Conservation (phyloP, 1,140 invertebrate species). For the Drosophila sproati region DNA sequence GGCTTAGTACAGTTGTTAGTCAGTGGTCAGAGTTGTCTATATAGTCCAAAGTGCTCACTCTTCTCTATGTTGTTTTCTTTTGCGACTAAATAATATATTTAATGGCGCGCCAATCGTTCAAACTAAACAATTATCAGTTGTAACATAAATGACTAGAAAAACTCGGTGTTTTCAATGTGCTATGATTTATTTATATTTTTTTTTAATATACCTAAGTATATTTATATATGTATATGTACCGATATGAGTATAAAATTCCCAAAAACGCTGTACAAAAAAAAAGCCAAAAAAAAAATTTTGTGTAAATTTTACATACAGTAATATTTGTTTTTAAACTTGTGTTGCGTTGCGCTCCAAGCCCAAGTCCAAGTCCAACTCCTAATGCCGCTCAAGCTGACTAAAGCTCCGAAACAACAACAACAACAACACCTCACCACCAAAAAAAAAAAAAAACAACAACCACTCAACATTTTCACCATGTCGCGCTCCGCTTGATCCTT, state of each 20-base stretch:
- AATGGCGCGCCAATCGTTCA: conserved; percentile 56
- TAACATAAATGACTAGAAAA: conserved; percentile 41
- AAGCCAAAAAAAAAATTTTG: conserved; percentile 48
- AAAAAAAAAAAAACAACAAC: conserved; percentile 11
- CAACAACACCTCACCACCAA: conserved; percentile 17
- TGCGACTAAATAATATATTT: background rate
- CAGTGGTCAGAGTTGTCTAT: conserved; percentile 38
- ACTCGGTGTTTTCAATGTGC: conserved; percentile 62
- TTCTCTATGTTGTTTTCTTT: conserved; percentile 37
- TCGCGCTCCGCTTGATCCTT: conserved; percentile 43
- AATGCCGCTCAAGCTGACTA: conserved; percentile 18
- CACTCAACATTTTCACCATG: conserved; percentile 28
- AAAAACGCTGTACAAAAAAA: conserved; percentile 49
- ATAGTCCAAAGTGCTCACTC: conserved; percentile 62
- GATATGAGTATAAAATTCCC: conserved; percentile 27
- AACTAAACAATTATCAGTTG: conserved; percentile 62
- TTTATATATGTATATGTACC: conserved; percentile 28
- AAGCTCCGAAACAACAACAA: conserved; percentile 15
- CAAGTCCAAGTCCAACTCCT: conserved; percentile 25
- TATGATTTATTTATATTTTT: conserved; percentile 47
- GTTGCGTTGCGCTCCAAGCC: conserved; percentile 39
- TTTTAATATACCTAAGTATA: conserved; percentile 19
- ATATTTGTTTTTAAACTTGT: conserved; percentile 33
- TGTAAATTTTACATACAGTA: conserved; percentile 34
- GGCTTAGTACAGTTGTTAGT: conserved; percentile 53